Evolutionary conservation across 2,888 invertebrate genomes (phyloP).

Genomic region (Cryptophagus acutangulus): DNA sequence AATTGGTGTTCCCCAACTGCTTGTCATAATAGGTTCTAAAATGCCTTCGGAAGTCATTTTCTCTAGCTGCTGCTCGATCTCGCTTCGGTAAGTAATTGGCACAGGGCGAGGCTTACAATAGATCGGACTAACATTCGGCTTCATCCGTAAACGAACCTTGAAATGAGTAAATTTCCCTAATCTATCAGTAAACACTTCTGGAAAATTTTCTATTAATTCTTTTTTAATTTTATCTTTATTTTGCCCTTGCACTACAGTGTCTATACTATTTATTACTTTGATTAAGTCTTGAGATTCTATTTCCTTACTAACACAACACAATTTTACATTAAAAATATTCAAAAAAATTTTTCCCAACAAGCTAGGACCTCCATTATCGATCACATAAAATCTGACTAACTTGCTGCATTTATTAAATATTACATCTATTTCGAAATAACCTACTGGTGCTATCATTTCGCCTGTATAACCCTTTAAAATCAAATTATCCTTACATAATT

Average conservation of each 20-base stretch:
- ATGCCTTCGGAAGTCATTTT: constrained; percentile 29
- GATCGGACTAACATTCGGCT: constrained; percentile 4
- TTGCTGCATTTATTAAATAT: constrained; percentile 1
- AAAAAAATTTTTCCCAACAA: too few species aligned
- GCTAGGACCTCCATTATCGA: constrained; percentile 6
- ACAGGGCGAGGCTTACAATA: constrained; percentile 29
- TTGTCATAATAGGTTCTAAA: constrained; percentile 20
- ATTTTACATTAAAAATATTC: too few species aligned
- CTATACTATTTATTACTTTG: background rate
- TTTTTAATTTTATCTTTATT: background rate
- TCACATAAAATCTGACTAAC: constrained; percentile 10
- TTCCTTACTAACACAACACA: too few species aligned
- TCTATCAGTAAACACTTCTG: constrained; percentile 7
- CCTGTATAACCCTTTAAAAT: background rate
- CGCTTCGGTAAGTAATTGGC: constrained; percentile 29
- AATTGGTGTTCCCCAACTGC: constrained; percentile 19
- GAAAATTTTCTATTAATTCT: constrained; percentile 8
- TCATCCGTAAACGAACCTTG: constrained; percentile 4
- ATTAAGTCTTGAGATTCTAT: too few species aligned
- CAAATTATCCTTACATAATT: background rate
- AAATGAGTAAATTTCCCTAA: constrained; percentile 10
- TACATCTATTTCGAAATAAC: too few species aligned
- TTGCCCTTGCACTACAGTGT: constrained; percentile 2
- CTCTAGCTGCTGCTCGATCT: constrained; percentile 19
- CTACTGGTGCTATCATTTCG: background rate